Evolutionary conservation across 2,888 invertebrate species (phyloP).

Genomic region (Cataglyphis livida): DNA sequence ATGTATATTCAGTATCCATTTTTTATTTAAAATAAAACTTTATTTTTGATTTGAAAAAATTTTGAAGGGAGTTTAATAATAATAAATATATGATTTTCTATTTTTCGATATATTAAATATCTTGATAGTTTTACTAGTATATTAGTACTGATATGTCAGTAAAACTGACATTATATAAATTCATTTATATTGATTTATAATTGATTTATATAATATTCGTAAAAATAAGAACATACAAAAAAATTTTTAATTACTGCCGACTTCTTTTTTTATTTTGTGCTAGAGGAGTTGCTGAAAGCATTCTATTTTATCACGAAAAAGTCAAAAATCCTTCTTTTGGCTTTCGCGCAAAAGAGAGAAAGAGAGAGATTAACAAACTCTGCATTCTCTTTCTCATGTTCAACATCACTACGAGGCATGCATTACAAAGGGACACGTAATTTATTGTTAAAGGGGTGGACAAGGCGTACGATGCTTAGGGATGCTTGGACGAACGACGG

Average conservation of each 20-base stretch:
- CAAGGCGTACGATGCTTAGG: conserved; percentile 94
- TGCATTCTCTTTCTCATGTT: not conserved
- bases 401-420: conserved; percentile 26
- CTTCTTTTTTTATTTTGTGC: conserved; percentile 12
- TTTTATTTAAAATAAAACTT: conserved; percentile 10
- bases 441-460: conserved; percentile 90
- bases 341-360: not conserved
- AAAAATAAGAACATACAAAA: not conserved
- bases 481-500: conserved; percentile 85
- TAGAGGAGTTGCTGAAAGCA: conserved; percentile 12
- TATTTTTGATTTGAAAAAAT: not conserved
- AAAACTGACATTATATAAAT: too few relatives aligned
- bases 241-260: conserved; percentile 24
- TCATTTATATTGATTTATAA: too few relatives aligned
- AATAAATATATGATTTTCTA: not conserved
- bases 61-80: conserved; percentile 2
- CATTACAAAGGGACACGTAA: conserved; percentile 44
- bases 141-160: not conserved
- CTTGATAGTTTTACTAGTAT: not conserved
- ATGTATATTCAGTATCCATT: not conserved
- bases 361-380: conserved; percentile 18
- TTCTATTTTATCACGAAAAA: conserved; percentile 16
- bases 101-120: not conserved
- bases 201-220: too few relatives aligned
- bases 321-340: conserved; percentile 4